Base-by-base conservation (phyloP, 2,888 invertebrate genomes). In the Lithophane leautieri region DNA sequence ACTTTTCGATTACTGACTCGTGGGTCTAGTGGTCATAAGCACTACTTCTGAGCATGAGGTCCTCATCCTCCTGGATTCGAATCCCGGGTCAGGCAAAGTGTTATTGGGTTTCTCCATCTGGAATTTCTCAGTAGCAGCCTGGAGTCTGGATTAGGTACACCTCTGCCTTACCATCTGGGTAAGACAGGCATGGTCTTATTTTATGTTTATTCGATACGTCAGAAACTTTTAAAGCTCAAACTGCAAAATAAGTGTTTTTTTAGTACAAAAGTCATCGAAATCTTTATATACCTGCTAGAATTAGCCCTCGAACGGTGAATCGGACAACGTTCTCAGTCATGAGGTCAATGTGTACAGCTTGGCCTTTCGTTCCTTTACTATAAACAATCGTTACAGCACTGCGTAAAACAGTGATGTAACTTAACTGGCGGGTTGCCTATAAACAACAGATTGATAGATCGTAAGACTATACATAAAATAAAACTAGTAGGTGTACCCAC, bases 391-490 rank as follows among this genome's bases (percentile, higher is more conserved):
- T 28, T 14, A 44, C 25, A 44, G 42, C 11, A 14, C 34, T 62
- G 44, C 50, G 47, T 58, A 52, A 16, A 73, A 14, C 25, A 44
- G 34, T 78, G 63, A 65, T 19, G 42, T 22, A 12, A 34, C 4
- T 54, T 34, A 34, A 47, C 28, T 42, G 42, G 42, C 42, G 9
- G 22, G n/a, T 40, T 63, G 50, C 19, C 52, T 47, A 40, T 74
- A 58, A 52, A 81, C 52, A 25, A 42, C 75, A 65, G n/a, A n/a
- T 74, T 78, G 63, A 74, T 65, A 3, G 78, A 40, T 65, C 65
- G 81, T 80, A 74, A 65, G 63, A 52, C 25, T 65, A 42, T n/a
- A n/a, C 52, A 81, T 81, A 60, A 75, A 74, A 81, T 0, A 81
- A 47, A 54, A 47, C 44, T 9, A 40, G 14, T 62, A n/a, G 25